phyloP scores from a whole-genome alignment of 2,888 invertebrate species.

The Mayetiola destructor region DNA sequence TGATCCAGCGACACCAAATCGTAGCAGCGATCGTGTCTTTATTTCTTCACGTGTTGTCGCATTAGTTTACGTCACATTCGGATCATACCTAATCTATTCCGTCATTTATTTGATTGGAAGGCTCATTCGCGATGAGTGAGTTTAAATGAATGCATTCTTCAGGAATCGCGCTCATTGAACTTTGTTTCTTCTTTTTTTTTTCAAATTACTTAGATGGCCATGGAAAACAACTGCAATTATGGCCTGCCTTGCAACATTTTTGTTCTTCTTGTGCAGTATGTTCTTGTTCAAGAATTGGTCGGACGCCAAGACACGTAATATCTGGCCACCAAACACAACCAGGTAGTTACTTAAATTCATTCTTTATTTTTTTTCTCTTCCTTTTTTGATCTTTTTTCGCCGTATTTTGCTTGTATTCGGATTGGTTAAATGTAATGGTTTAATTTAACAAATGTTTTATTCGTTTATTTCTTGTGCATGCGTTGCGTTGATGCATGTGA shows the following conservation, averaged over 20 bases:
- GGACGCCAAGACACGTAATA: conserved; percentile 31
- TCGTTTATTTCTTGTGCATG: too few relatives aligned
- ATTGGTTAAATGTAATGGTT: too few relatives aligned
- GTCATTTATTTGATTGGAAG: conserved; percentile 32
- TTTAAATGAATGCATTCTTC: conserved; percentile 11
- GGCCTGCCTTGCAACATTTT: conserved; percentile 28
- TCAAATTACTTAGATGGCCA: conserved; percentile 24
- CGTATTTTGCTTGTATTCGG: too few relatives aligned
- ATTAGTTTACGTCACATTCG: conserved; percentile 34
- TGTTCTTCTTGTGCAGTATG: conserved; percentile 28
- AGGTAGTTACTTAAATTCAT: conserved; percentile 23
- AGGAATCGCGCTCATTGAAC: not conserved
- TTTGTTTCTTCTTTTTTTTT: not conserved
- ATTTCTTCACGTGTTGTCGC: conserved; percentile 31
- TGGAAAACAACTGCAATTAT: conserved; percentile 33
- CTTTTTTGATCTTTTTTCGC: too few relatives aligned
- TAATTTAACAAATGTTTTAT: too few relatives aligned
- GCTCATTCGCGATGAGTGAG: conserved; percentile 31
- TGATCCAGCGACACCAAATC: conserved; percentile 33
- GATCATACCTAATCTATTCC: conserved; percentile 30
- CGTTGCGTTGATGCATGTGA: too few relatives aligned
- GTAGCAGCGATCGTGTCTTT: conserved; percentile 23
- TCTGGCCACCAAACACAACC: conserved; percentile 35
- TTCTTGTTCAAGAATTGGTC: conserved; percentile 33
- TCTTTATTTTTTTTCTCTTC: conserved; percentile 19